Evolutionary conservation across 2,888 invertebrate species (phyloP).

Genomic region (Melipona bicolor): DNA sequence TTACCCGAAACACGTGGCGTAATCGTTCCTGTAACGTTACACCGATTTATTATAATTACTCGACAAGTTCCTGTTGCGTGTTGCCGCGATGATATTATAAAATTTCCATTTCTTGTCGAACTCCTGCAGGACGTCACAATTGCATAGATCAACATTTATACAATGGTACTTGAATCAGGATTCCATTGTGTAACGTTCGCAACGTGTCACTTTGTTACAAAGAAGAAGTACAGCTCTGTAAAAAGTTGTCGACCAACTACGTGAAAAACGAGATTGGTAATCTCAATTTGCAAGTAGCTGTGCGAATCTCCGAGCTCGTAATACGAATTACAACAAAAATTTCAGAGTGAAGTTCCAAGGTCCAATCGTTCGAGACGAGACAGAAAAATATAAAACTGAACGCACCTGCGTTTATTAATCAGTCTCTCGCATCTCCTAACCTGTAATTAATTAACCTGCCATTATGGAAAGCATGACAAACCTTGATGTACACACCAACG

Average conservation of each 20-base stretch:
- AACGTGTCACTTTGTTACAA: neutral
- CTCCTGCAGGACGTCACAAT: neutral
- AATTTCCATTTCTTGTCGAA: constrained; percentile 5
- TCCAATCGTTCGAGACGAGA: too few species aligned
- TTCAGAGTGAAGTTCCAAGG: too few species aligned
- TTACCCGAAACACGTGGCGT: constrained; percentile 25
- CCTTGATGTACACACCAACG: neutral
- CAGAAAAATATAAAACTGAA: too few species aligned
- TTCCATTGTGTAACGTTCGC: neutral
- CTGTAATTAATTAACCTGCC: constrained; percentile 11
- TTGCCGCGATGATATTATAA: neutral
- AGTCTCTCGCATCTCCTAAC: neutral
- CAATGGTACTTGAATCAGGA: neutral
- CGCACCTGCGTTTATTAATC: constrained; percentile 11
- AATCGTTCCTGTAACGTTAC: constrained; percentile 28
- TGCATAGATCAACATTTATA: neutral
- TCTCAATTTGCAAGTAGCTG: too few species aligned
- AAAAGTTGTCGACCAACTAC: too few species aligned
- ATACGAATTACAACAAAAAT: too few species aligned
- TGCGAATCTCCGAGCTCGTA: too few species aligned
- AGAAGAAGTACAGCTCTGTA: neutral
- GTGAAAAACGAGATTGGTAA: too few species aligned
- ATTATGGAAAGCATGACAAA: constrained; percentile 12
- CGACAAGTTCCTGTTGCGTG: constrained; percentile 2
- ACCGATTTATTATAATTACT: constrained; percentile 37